Percentiles rank a stretch among this genome's conserved stretches.
Evolutionary conservation across 2,113 vertebrate genomes (phyloP).

Genomic region (Pundamilia nyererei): DNA sequence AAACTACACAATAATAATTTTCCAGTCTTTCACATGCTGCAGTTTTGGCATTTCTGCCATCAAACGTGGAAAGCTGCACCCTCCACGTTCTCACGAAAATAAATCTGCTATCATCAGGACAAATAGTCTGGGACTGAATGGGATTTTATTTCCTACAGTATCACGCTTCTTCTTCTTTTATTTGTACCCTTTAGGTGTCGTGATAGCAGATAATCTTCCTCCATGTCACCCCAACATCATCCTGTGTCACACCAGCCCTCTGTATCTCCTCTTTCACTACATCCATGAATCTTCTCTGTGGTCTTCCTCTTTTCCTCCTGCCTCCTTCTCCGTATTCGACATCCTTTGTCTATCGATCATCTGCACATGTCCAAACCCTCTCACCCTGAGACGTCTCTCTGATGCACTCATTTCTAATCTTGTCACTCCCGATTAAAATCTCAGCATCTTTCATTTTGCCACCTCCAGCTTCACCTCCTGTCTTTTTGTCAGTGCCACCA

Average conservation of each 20-base stretch:
- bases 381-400: background rate
- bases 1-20: background rate
- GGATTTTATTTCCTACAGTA: background rate
- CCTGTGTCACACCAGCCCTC: background rate
- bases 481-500: background rate
- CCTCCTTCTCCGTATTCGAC: background rate
- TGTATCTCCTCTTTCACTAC: background rate
- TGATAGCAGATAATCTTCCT: background rate
- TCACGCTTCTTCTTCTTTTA: background rate
- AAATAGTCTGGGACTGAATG: background rate
- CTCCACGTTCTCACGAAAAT: background rate
- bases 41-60: background rate
- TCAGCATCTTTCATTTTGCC: background rate
- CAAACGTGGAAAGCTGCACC: background rate
- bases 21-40: background rate
- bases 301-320: background rate
- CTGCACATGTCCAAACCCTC: background rate
- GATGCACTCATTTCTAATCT: background rate
- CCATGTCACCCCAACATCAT: background rate
- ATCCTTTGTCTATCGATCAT: background rate
- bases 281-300: background rate
- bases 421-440: background rate
- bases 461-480: background rate
- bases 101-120: rapidly evolving
- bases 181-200: background rate